Evolutionary conservation across 2,888 invertebrate species (phyloP).

Genomic region (Pammene aurita): DNA sequence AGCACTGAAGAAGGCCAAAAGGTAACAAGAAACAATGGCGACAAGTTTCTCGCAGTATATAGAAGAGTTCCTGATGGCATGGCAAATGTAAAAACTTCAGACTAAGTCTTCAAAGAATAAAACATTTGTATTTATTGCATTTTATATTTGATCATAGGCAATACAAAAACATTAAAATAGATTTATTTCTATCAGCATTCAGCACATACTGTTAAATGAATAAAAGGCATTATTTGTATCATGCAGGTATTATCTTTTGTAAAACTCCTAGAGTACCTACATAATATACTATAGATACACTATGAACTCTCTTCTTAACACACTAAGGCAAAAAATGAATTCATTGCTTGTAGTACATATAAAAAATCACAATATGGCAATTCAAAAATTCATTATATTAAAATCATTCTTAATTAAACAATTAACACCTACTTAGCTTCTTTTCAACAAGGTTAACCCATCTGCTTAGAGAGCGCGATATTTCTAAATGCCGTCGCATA

Average conservation of each 20-base stretch:
- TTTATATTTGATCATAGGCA: conserved; percentile 6
- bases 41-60: conserved; percentile 96
- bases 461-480: conserved; percentile 63
- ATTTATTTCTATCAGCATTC: neutral
- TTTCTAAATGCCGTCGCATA: conserved; percentile 66
- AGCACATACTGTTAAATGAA: neutral
- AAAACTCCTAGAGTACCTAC: neutral
- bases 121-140: conserved; percentile 5
- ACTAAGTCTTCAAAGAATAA: conserved; percentile 36
- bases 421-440: conserved; percentile 60
- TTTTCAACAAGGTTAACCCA: conserved; percentile 74
- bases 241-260: conserved; percentile 6
- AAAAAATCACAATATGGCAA: neutral
- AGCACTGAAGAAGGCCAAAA: conserved; percentile 99
- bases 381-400: conserved; percentile 6
- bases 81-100: conserved; percentile 43
- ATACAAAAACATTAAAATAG: neutral
- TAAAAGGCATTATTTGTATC: neutral
- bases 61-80: conserved; percentile 80
- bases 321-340: neutral
- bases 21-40: conserved; percentile 96
- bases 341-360: neutral
- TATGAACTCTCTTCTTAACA: neutral
- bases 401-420: neutral
- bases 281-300: neutral